Conservation (phyloP, 2,888 invertebrate genomes). For the Pachymerium ferrugineum region DNA sequence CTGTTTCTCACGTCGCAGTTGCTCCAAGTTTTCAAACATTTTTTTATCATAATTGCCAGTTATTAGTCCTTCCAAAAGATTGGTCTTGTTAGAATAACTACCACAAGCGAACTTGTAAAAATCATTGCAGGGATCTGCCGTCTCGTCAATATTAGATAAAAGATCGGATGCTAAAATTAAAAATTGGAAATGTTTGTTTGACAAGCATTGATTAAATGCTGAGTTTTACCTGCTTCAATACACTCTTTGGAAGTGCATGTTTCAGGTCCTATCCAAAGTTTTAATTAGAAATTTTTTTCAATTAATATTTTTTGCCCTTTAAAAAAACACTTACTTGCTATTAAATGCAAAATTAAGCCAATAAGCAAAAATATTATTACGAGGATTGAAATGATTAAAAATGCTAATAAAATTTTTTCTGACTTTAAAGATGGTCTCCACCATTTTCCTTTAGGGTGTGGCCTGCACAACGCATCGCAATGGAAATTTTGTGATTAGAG, state of each 20-base stretch:
- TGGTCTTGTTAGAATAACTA: slow-evolving; percentile 43
- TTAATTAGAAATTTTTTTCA: background rate
- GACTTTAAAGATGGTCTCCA: background rate
- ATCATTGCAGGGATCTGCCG: slow-evolving; percentile 49
- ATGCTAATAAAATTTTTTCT: background rate
- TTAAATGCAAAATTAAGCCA: background rate
- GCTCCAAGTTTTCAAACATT: background rate
- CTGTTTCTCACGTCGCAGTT: background rate
- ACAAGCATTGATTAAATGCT: background rate
- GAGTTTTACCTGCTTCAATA: background rate
- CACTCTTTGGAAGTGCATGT: background rate
- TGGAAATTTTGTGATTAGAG: too few relatives aligned
- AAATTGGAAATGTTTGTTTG: background rate
- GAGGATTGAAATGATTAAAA: background rate
- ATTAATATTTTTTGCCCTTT: background rate
- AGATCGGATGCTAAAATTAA: slow-evolving; percentile 31
- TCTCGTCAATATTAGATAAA: slow-evolving; percentile 43
- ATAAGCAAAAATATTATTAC: background rate
- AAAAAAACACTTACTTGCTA: background rate
- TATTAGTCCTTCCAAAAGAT: background rate
- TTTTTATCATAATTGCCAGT: background rate
- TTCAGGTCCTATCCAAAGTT: background rate
- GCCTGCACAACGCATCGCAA: too few relatives aligned
- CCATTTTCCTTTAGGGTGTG: background rate
- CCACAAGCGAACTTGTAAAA: slow-evolving; percentile 53